Evolutionary conservation across 2,888 invertebrate species (phyloP), one percentile per base, ranked within the genome.

Genomic region (Clusia tigrina): DNA sequence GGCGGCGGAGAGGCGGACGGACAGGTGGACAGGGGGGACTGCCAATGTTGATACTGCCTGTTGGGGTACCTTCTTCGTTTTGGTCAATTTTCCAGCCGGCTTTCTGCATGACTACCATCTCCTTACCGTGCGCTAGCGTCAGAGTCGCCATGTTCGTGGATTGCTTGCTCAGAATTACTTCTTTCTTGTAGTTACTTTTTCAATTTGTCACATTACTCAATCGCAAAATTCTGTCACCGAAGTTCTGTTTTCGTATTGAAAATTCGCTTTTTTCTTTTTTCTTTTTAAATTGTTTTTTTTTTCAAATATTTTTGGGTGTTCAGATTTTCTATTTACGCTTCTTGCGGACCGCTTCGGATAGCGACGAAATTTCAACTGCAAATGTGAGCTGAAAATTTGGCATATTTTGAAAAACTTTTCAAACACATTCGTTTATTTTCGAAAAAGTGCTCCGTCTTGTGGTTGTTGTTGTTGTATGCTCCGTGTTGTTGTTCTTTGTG

Each of bases 31-130:
- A 32, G 12, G 12, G 32, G 6, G 32, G n/a, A n/a, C n/a, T n/a
- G n/a, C n/a, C n/a, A n/a, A 32, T 9, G 32, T 32, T 32, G 32
- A 32, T 32, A 32, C 12, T 9, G 12, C 32, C 32, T 12, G 32
- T 32, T 12, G 12, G 12, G 32, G 6, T 32, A 80, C 80, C 80
- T 68, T 80, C 78, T 65, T 80, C 79, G 66, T 80, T 73, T 58
- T 78, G 74, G 63, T 78, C 77, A 51, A 80, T 75, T 59, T 79
- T 81, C 81, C 81, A 81, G 67, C 81, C 81, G 54, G 79, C 81
- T 60, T 75, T 79, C 63, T 80, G 79, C 77, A 78, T 77, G n/a
- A 71, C 69, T 61, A 72, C 73, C 20, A 70, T 62, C 37, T 69
- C 69, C 42, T 62, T 66, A 37, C 60, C 32, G n/a, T 55, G 22